A percentile compares a stretch with the other conserved stretches of the same genome.
Evolutionary conservation across 1,140 invertebrate species (phyloP).

Genomic region (Drosophila mojavensis): DNA sequence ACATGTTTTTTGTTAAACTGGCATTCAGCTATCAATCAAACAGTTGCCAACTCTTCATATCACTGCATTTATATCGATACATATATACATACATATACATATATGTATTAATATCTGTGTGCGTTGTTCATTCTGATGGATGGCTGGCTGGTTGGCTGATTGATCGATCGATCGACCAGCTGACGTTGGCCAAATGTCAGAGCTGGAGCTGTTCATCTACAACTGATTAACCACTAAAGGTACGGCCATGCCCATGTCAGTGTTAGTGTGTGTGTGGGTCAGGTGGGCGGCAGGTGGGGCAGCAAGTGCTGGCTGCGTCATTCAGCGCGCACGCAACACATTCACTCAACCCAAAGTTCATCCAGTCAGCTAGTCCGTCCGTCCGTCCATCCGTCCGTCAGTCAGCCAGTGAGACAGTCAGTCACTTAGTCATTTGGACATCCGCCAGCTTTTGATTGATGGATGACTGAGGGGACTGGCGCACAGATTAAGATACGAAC

Average conservation of each 20-base stretch:
- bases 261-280: background rate
- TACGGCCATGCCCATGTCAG: background rate
- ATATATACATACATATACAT: constrained; percentile 1
- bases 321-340: constrained; percentile 53
- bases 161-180: constrained; percentile 69
- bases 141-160: constrained; percentile 59
- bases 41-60: constrained; percentile 24
- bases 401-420: constrained; percentile 19
- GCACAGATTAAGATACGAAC: constrained; percentile 60
- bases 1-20: constrained; percentile 22
- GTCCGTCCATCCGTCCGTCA: background rate
- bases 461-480: constrained; percentile 55
- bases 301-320: constrained; percentile 64
- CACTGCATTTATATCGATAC: constrained; percentile 4
- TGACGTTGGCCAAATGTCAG: constrained; percentile 69
- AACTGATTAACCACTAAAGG: constrained; percentile 64
- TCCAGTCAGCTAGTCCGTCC: constrained; percentile 13
- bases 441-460: constrained; percentile 76
- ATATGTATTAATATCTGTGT: constrained; percentile 18
- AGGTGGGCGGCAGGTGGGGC: constrained; percentile 20
- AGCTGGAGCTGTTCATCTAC: constrained; percentile 44
- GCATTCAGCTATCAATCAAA: constrained; percentile 70
- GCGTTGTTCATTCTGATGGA: constrained; percentile 65
- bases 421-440: constrained; percentile 62
- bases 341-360: constrained; percentile 38